phyloP scores from a whole-genome alignment of 2,113 vertebrate genomes.

The Neomonachus schauinslandi region DNA sequence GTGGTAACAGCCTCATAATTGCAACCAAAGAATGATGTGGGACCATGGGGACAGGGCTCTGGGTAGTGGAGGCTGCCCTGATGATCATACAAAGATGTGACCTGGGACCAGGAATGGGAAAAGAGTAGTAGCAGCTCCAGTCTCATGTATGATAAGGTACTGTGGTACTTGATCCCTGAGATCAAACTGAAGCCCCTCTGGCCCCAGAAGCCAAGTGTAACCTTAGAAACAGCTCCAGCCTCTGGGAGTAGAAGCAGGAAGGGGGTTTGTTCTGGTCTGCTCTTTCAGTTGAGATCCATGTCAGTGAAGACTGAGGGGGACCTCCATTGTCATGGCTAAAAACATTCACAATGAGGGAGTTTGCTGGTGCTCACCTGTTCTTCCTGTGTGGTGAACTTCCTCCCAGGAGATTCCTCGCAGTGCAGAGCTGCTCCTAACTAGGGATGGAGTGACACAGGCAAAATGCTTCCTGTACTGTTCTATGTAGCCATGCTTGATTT shows the following conservation, averaged over 20 bases:
- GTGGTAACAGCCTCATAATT: neutral
- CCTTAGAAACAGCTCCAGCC: neutral
- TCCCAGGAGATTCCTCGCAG: neutral
- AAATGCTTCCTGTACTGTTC: neutral
- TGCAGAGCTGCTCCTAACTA: neutral
- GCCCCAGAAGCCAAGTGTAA: neutral
- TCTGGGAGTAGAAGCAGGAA: neutral
- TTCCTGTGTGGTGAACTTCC: neutral
- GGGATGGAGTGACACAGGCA: neutral
- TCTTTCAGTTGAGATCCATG: too few relatives aligned
- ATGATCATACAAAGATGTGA: neutral
- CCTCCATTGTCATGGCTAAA: neutral
- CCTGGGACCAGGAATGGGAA: neutral
- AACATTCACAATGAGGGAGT: neutral
- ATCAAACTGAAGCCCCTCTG: neutral
- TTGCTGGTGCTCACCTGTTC: neutral
- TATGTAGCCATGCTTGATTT: neutral
- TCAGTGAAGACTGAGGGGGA: neutral
- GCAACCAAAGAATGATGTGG: neutral
- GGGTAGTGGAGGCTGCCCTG: neutral
- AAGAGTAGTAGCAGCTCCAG: too few relatives aligned
- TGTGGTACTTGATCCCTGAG: neutral
- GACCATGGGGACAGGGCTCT: neutral
- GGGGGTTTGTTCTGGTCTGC: too few relatives aligned
- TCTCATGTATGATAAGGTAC: neutral